These are phyloP conservation scores for Hyphantria cunea DNA, from an alignment of 1,140 invertebrate species.

Conservation along the genomic window DNA sequence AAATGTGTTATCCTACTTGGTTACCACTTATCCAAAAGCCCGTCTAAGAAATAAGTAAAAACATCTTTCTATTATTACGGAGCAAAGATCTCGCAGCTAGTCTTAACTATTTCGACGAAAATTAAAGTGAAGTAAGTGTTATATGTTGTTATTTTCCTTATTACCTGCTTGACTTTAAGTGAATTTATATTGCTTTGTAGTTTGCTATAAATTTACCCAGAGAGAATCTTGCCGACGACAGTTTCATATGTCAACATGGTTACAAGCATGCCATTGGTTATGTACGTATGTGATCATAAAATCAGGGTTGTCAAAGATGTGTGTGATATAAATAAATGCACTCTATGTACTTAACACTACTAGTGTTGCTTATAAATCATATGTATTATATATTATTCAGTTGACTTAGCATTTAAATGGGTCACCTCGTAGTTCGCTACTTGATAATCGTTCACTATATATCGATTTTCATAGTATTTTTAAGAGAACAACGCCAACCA, in stretches of 20 bases:
- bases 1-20: too few relatives aligned
- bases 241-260: conserved; percentile 15
- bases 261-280: conserved; percentile 11
- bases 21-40: too few relatives aligned
- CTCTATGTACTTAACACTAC: too few relatives aligned
- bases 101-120: neutral
- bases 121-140: neutral
- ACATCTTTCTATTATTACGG: too few relatives aligned
- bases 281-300: neutral
- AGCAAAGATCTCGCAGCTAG: neutral
- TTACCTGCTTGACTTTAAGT: neutral
- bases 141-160: neutral
- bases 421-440: too few relatives aligned
- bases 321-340: neutral
- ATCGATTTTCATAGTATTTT: too few relatives aligned
- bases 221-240: neutral
- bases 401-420: too few relatives aligned
- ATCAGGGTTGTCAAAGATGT: neutral
- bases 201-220: neutral
- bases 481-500: too few relatives aligned
- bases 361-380: too few relatives aligned
- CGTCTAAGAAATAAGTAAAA: too few relatives aligned
- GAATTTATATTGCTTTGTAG: neutral
- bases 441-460: too few relatives aligned
- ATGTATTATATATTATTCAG: too few relatives aligned